These are phyloP conservation scores for Pterocles orientalis DNA, from an alignment of 2,113 vertebrate species.

Conservation along the genomic window DNA sequence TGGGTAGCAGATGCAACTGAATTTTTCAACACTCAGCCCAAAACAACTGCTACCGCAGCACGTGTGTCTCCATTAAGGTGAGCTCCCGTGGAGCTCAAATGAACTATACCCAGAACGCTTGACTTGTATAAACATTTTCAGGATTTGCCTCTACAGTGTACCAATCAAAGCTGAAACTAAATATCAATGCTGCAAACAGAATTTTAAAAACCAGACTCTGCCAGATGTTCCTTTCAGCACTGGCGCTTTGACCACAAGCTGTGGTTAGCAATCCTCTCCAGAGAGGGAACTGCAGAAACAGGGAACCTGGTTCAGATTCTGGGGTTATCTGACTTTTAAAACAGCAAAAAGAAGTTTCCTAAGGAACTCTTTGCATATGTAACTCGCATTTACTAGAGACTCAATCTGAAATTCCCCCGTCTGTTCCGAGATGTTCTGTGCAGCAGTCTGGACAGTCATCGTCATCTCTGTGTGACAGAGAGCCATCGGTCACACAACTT, in stretches of 20 bases:
- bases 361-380: background rate
- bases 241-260: background rate
- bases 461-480: background rate
- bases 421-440: background rate
- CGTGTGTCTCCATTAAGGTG: background rate
- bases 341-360: background rate
- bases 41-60: background rate
- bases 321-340: background rate
- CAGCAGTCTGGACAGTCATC: background rate
- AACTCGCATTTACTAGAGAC: background rate
- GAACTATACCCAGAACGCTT: background rate
- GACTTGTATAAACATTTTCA: constrained; percentile 1
- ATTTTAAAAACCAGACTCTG: background rate
- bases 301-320: background rate
- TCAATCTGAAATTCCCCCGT: background rate
- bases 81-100: background rate
- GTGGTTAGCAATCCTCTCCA: background rate
- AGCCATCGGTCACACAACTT: accelerated
- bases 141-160: background rate
- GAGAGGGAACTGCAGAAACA: background rate
- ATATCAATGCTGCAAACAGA: background rate
- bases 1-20: background rate
- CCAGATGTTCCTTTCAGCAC: background rate
- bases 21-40: background rate
- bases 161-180: background rate